Percentiles rank a stretch among this genome's conserved stretches.
These are phyloP conservation scores for Heliconius erato DNA, from an alignment of 2,888 invertebrate species.

Conservation along the genomic window DNA sequence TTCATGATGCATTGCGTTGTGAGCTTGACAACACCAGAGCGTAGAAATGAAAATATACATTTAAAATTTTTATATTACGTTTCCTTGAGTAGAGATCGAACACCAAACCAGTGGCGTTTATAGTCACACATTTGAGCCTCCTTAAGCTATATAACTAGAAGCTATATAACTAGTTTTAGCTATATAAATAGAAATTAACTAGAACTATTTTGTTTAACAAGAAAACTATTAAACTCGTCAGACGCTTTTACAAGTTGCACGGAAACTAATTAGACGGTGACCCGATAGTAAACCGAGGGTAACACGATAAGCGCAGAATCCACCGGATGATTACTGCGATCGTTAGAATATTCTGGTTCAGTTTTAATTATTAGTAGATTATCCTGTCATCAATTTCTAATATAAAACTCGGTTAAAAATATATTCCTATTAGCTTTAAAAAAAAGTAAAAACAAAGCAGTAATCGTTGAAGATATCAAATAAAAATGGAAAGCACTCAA, in stretches of 20 bases:
- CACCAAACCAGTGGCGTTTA: no score
- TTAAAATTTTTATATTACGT: no score
- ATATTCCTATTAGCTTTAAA: neutral
- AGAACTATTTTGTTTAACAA: conserved; percentile 35
- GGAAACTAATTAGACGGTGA: conserved; percentile 27
- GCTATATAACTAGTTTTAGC: neutral
- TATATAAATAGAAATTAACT: conserved; percentile 15
- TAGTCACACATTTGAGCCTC: no score
- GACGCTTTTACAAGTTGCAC: conserved; percentile 22
- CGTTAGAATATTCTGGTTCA: neutral
- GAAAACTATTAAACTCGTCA: conserved; percentile 24
- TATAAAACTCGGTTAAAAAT: neutral
- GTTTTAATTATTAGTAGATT: neutral
- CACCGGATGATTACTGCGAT: conserved; percentile 27
- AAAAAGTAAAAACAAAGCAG: neutral
- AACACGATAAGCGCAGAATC: conserved; percentile 32
- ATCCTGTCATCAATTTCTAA: neutral
- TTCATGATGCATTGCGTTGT: no score
- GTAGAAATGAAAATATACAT: no score
- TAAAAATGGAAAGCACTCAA: no score
- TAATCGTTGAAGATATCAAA: neutral
- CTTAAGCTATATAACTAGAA: no score
- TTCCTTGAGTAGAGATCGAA: no score
- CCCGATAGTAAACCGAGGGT: conserved; percentile 35
- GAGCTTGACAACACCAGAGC: no score